Percentiles rank a stretch among this genome's conserved stretches.
Evolutionary conservation across 1,140 invertebrate genomes (phyloP).

Genomic region (Tetramorium simillimum): DNA sequence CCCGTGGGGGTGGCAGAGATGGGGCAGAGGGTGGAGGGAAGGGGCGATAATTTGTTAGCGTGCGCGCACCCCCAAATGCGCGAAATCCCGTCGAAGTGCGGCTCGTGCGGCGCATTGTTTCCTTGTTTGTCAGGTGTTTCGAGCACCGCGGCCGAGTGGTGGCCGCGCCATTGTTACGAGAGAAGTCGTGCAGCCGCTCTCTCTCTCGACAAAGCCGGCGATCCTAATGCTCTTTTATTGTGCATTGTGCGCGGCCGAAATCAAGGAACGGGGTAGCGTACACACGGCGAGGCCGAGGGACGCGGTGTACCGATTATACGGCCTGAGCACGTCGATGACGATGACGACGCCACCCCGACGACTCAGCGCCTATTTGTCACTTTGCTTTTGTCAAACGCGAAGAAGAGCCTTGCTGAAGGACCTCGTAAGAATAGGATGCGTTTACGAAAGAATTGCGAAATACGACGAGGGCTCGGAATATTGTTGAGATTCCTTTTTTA

Average conservation of each 20-base stretch:
- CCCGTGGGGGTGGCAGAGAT: neutral
- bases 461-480: neutral
- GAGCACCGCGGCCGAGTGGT: slow-evolving; percentile 79
- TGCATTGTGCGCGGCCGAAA: slow-evolving; percentile 81
- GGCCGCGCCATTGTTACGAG: slow-evolving; percentile 81
- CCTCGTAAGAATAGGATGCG: neutral
- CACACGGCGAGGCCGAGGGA: slow-evolving; percentile 58
- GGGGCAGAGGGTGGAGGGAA: slow-evolving; percentile 1
- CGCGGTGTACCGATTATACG: slow-evolving; percentile 44
- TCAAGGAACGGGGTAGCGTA: slow-evolving; percentile 68
- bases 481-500: neutral
- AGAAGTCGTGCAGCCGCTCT: slow-evolving; percentile 81
- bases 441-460: neutral
- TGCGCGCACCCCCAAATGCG: slow-evolving; percentile 82
- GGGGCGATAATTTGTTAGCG: slow-evolving; percentile 83
- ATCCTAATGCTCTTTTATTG: slow-evolving; percentile 86
- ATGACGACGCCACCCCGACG: slow-evolving; percentile 25
- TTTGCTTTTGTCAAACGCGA: neutral
- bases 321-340: slow-evolving; percentile 56
- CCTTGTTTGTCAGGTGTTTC: slow-evolving; percentile 85
- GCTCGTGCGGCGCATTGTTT: slow-evolving; percentile 82
- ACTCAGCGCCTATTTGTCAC: slow-evolving; percentile 10
- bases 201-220: slow-evolving; percentile 82
- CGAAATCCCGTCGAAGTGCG: slow-evolving; percentile 82
- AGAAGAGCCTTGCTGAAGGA: neutral